phyloP scores from a whole-genome alignment of 2,797 vertebrate genomes.

The Aulostomus chinensis region DNA sequence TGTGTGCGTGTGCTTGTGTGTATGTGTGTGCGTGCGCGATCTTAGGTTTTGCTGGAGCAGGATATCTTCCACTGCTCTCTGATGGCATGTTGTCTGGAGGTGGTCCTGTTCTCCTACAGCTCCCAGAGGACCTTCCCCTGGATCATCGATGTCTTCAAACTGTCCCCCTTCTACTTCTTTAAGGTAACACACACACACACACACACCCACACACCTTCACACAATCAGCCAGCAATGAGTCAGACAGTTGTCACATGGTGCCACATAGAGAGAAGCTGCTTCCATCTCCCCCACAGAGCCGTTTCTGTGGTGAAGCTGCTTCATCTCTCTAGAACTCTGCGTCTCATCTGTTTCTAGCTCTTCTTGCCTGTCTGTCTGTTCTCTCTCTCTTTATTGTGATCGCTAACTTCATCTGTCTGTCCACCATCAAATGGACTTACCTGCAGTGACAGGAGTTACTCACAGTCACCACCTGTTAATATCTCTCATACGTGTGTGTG shows the following conservation, averaged over 20 bases:
- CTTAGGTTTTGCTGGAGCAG: conserved; percentile 90
- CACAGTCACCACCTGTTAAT: no score
- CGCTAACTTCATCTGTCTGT: no score
- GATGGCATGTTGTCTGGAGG: conserved; percentile 93
- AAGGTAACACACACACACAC: conserved; percentile 79
- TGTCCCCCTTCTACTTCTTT: conserved; percentile 93
- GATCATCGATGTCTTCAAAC: conserved; percentile 88
- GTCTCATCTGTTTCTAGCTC: no score
- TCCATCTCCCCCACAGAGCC: no score
- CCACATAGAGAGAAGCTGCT: no score
- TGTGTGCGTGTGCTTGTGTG: background rate
- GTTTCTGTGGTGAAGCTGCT: no score
- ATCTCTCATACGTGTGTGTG: background rate
- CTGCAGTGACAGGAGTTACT: no score
- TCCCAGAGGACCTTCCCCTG: conserved; percentile 95
- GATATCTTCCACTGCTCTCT: conserved; percentile 94
- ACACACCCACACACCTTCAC: background rate
- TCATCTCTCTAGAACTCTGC: no score
- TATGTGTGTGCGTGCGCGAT: background rate
- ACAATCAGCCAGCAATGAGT: background rate
- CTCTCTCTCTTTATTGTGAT: no score
- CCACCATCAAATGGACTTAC: no score
- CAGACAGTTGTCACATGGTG: no score
- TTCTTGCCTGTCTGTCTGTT: no score
- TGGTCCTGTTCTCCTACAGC: conserved; percentile 94